Base-by-base conservation (phyloP, 2,888 invertebrate genomes). In the Nomada hirtipes region DNA sequence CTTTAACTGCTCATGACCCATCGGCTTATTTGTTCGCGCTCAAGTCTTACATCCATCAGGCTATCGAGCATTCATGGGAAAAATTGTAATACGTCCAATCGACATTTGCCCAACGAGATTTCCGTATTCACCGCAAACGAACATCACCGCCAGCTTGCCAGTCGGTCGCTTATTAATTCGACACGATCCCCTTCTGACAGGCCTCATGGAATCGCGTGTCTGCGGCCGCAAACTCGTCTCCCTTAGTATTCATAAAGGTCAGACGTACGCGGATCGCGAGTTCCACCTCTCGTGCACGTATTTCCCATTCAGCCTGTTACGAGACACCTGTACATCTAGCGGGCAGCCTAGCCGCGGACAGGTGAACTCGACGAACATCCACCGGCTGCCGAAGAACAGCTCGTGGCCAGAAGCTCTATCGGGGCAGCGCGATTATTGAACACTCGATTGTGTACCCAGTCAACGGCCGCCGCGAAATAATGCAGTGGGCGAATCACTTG, bases 191-290 rank as follows among this genome's bases (percentile, higher is more conserved):
- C 70, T 85, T 76, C 78, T 77, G 84, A 76, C 78, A 72, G 64
- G 61, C 15, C 47, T 11, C 13, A 63, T 20, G 60, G 75, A 85
- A 91, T 91, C 88, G 91, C 91, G 90, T 90, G 91, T 86, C 72
- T 83, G 82, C 80, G 85, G 82, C 82, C 72, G 73, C 73, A 70
- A 69, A 52, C 67, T 81, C 72, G 61, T 64, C 79, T 78, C 79
- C 85, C 88, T 89, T 86, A 83, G 90, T 90, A 91, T 92, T 91
- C 92, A 91, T 91, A 92, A 92, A 92, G 92, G 92, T 92, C 91
- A 91, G 87, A 73, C 57, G 70, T 81, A 70, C 63, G 61, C 59
- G 70, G 47, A 57, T 79, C 73, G 70, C 75, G 65, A 78, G 75
- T 76, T 79, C 76, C 71, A 71, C 42, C 79, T 82, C 65, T 86